phyloP scores from a whole-genome alignment of 2,113 vertebrate genomes.

The Budorcas taxicolor region DNA sequence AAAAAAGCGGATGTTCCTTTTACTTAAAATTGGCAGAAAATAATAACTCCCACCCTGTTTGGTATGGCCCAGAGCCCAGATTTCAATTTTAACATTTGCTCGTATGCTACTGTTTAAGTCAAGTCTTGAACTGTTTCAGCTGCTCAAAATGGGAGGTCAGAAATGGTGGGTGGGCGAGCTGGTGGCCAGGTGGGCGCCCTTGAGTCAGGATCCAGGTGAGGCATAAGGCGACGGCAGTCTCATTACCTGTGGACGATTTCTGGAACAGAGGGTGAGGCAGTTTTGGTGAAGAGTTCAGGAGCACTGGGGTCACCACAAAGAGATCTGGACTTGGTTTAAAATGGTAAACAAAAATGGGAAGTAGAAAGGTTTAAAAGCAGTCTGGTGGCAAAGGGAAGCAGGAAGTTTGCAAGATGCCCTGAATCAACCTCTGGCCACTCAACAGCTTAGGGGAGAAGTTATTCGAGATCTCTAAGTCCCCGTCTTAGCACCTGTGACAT shows the following conservation, averaged over 20 bases:
- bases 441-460: neutral
- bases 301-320: neutral
- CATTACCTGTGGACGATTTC: neutral
- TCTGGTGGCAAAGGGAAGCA: neutral
- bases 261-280: rapidly evolving
- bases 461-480: neutral
- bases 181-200: neutral
- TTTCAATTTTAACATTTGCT: slow-evolving; percentile 58
- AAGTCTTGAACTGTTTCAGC: slow-evolving; percentile 46
- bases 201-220: neutral
- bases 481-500: neutral
- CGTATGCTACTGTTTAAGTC: slow-evolving; percentile 66
- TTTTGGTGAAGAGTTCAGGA: neutral
- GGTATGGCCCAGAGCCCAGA: slow-evolving; percentile 71
- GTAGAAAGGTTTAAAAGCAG: neutral
- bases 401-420: neutral
- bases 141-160: slow-evolving; percentile 24
- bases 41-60: slow-evolving; percentile 68
- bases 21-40: slow-evolving; percentile 62
- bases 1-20: slow-evolving; percentile 61
- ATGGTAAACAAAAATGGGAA: neutral
- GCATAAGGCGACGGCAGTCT: rapidly evolving
- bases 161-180: neutral
- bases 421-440: neutral
- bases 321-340: neutral